Percentiles rank a stretch among this genome's conserved stretches.
Evolutionary conservation across 2,888 invertebrate genomes (phyloP).

Genomic region (Caenorhabditis sulstoni): DNA sequence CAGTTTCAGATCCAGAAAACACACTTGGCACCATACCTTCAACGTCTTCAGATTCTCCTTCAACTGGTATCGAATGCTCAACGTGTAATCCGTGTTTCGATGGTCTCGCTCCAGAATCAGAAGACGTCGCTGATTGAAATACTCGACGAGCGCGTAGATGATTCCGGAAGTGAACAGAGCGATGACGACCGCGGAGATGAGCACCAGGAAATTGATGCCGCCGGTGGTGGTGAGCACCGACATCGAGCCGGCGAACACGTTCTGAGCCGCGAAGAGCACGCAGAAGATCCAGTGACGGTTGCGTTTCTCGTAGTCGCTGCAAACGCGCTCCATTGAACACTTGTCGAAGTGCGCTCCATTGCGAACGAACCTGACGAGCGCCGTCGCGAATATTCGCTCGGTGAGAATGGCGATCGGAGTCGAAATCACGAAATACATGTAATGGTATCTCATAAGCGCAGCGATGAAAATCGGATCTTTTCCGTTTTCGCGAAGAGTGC

Average conservation of each 20-base stretch:
- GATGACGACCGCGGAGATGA: constrained; percentile 31
- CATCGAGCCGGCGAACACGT: constrained; percentile 25
- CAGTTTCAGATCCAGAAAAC: not conserved
- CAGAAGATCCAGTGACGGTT: constrained; percentile 53
- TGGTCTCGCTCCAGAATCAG: constrained; percentile 44
- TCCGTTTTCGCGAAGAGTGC: constrained; percentile 19
- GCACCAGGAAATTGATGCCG: constrained; percentile 36
- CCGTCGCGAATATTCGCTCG: constrained; percentile 55
- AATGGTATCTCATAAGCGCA: constrained; percentile 53
- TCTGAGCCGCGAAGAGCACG: constrained; percentile 33
- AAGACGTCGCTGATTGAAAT: constrained; percentile 41
- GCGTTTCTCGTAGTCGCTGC: constrained; percentile 55
- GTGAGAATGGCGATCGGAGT: constrained; percentile 47
- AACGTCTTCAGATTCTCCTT: constrained; percentile 57
- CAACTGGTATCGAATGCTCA: constrained; percentile 58
- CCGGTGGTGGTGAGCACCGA: constrained; percentile 42
- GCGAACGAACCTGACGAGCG: constrained; percentile 47
- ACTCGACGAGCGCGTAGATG: constrained; percentile 49
- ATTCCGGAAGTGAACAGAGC: constrained; percentile 33
- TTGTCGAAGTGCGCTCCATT: not conserved
- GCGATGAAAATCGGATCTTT: constrained; percentile 50
- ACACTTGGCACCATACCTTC: constrained; percentile 7
- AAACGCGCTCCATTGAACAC: constrained; percentile 1
- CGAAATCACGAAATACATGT: constrained; percentile 53
- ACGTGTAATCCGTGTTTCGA: constrained; percentile 46